A percentile compares a stretch with the other conserved stretches of the same genome.
phyloP scores from a whole-genome alignment of 2,888 invertebrate species.

The Syrista parreyssii region DNA sequence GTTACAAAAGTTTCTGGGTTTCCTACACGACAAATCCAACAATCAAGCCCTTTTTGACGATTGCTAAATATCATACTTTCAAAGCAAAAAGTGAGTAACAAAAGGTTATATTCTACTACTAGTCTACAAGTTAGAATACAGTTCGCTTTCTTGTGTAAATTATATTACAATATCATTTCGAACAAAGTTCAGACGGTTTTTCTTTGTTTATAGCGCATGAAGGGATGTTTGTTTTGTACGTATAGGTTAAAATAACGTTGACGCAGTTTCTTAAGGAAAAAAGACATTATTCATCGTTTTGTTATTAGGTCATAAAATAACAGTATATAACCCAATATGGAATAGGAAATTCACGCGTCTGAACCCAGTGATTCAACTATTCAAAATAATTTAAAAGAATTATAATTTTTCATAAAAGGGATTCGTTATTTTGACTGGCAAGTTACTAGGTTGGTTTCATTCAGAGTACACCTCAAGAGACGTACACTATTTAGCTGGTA shows the following conservation, averaged over 20 bases:
- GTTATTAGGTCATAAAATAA: not conserved
- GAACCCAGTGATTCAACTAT: not conserved
- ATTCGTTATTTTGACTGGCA: not conserved
- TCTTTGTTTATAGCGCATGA: not conserved
- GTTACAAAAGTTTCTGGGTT: not conserved
- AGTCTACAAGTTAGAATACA: not conserved
- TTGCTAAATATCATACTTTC: not conserved
- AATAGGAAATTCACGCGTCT: not conserved
- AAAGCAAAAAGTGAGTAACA: not conserved
- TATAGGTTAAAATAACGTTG: not conserved
- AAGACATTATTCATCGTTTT: not conserved
- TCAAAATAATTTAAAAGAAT: not conserved
- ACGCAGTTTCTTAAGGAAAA: not conserved
- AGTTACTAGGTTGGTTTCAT: not conserved
- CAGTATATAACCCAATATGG: too few species aligned
- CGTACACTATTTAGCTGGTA: not conserved
- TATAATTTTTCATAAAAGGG: not conserved
- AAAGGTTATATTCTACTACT: not conserved
- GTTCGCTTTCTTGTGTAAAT: not conserved
- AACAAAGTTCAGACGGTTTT: not conserved
- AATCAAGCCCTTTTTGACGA: not conserved
- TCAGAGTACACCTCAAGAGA: not conserved
- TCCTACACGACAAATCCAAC: not conserved
- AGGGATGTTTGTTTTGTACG: not conserved
- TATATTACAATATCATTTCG: not conserved